phyloP scores from a whole-genome alignment of 2,888 invertebrate genomes.

The Iselma pallidipennis region DNA sequence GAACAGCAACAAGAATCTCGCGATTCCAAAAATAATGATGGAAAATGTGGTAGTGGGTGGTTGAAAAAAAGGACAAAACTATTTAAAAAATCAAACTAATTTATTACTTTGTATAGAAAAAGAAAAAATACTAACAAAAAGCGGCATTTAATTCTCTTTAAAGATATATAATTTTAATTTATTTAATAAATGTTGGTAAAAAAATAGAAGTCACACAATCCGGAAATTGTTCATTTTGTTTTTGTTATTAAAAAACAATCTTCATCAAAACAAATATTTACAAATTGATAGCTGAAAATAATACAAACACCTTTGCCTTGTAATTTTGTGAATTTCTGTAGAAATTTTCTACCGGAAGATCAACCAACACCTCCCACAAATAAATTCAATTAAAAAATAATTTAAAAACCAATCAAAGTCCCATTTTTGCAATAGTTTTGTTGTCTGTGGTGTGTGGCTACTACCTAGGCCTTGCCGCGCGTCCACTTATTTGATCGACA shows the following conservation, averaged over 20 bases:
- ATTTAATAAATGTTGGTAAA: too few species aligned
- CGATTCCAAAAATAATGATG: conserved; percentile 8
- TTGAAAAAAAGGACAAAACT: neutral
- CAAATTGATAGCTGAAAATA: neutral
- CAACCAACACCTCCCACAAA: conserved; percentile 5
- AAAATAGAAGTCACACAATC: too few species aligned
- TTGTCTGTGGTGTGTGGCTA: too few species aligned
- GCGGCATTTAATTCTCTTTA: neutral
- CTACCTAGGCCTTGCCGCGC: too few species aligned
- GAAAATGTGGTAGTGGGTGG: conserved; percentile 2
- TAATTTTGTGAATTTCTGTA: neutral
- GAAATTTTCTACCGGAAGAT: conserved; percentile 21
- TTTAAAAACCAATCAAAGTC: conserved; percentile 34
- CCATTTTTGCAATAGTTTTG: conserved; percentile 20
- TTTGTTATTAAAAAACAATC: neutral
- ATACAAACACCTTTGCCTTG: neutral
- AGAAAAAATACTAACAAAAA: neutral
- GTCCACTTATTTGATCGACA: neutral
- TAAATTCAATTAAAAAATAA: conserved; percentile 4
- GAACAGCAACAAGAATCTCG: conserved; percentile 21
- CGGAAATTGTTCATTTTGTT: too few species aligned
- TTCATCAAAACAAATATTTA: neutral
- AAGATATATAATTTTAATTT: too few species aligned
- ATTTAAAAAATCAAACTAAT: neutral
- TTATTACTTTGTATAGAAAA: neutral